Conservation (phyloP, 2,113 vertebrate genomes). For the Onychorhynchus coronatus region DNA sequence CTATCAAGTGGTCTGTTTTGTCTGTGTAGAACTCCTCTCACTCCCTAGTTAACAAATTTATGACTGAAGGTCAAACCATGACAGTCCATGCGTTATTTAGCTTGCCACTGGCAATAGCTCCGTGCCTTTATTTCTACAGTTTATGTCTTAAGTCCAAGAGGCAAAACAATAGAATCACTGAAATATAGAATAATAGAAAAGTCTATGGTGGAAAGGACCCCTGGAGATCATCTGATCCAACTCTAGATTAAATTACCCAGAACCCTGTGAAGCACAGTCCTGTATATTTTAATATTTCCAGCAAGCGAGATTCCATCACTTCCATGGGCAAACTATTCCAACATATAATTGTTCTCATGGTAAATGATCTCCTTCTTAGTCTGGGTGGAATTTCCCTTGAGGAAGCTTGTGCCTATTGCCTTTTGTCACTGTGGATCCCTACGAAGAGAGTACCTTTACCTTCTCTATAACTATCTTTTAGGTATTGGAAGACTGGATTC, state of each 20-base stretch:
- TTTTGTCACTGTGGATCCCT: not conserved
- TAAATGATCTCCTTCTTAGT: not conserved
- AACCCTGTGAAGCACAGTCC: not conserved
- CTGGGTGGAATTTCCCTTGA: not conserved
- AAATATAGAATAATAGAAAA: not conserved
- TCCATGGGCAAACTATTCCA: not conserved
- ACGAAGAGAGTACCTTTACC: not conserved
- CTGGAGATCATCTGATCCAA: not conserved
- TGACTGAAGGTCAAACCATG: too few relatives aligned
- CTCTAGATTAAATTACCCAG: not conserved
- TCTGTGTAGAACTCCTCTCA: too few relatives aligned
- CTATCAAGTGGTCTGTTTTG: too few relatives aligned
- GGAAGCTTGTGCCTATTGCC: not conserved
- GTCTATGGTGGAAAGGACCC: not conserved
- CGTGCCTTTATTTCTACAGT: not conserved
- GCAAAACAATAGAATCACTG: not conserved
- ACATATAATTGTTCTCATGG: not conserved
- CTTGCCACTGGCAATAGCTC: not conserved
- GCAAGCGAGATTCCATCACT: not conserved
- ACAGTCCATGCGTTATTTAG: not conserved
- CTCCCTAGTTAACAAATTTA: too few relatives aligned
- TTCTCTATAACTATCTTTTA: not conserved
- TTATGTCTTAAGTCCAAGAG: not conserved
- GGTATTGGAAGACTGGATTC: not conserved
- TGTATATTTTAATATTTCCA: not conserved